Conservation (phyloP, 1,140 invertebrate species). For the Microvelia longipes region DNA sequence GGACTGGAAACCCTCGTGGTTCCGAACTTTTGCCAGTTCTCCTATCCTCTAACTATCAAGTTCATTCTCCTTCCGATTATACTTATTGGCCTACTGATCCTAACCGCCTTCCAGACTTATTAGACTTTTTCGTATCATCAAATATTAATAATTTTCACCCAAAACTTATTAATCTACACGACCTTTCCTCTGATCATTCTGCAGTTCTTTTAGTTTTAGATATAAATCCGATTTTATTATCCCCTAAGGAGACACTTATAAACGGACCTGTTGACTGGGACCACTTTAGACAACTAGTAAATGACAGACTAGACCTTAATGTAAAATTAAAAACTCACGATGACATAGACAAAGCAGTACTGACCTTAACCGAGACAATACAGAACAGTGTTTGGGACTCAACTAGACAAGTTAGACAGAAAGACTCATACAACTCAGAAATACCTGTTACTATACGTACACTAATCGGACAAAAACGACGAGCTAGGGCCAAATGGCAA, state of each 20-base stretch:
- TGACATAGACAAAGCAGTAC: background rate
- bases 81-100: conserved; percentile 14
- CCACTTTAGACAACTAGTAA: background rate
- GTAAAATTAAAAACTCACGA: background rate
- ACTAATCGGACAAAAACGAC: conserved; percentile 1
- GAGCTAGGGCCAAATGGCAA: background rate
- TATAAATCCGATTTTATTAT: background rate
- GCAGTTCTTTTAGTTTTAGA: conserved; percentile 1
- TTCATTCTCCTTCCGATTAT: background rate
- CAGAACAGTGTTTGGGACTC: background rate
- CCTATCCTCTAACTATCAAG: conserved; percentile 12
- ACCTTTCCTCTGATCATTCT: conserved; percentile 13
- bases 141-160: background rate
- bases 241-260: background rate
- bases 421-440: background rate
- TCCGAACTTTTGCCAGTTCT: conserved; percentile 23
- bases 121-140: conserved; percentile 14
- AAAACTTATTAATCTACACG: conserved; percentile 1
- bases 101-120: conserved; percentile 8
- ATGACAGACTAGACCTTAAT: background rate
- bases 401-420: background rate
- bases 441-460: background rate
- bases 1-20: conserved; percentile 24
- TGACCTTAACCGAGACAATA: conserved; percentile 1
- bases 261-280: conserved; percentile 1